Evolutionary conservation across 2,797 vertebrate genomes (phyloP).

Genomic region (Psittacula derbiana): DNA sequence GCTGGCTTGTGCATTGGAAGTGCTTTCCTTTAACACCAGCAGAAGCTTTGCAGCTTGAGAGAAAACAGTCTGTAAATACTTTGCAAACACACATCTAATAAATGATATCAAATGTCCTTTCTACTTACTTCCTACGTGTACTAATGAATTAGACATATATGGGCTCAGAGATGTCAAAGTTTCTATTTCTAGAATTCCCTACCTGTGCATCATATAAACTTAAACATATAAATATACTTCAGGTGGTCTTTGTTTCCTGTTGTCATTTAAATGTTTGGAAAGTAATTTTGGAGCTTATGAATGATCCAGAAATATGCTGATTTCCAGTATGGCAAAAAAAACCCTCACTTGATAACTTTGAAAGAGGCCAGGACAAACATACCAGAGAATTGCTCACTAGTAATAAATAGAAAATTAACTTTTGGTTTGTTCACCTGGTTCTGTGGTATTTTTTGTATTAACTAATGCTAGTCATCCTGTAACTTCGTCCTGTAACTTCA

Average conservation of each 20-base stretch:
- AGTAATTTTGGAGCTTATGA: not conserved
- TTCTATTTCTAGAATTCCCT: not conserved
- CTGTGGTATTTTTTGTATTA: not conserved
- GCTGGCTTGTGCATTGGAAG: not conserved
- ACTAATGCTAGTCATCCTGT: not conserved
- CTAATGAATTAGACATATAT: not conserved
- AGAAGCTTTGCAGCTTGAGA: not conserved
- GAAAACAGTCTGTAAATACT: not conserved
- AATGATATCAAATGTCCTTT: not conserved
- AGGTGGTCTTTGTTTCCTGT: not conserved
- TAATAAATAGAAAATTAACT: not conserved
- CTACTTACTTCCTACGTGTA: not conserved
- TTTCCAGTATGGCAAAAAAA: not conserved
- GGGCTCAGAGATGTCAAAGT: not conserved
- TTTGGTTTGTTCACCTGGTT: conserved; percentile 48
- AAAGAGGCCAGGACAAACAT: not conserved
- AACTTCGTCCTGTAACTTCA: not conserved
- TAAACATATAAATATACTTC: not conserved
- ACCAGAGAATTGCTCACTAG: conserved; percentile 9
- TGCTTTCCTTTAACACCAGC: not conserved
- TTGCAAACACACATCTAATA: not conserved
- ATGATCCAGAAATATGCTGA: not conserved
- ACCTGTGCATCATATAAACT: not conserved
- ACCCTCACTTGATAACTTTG: not conserved
- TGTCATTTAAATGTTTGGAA: not conserved